Conservation (phyloP, 2,888 invertebrate species). For the Tethea ocularis region DNA sequence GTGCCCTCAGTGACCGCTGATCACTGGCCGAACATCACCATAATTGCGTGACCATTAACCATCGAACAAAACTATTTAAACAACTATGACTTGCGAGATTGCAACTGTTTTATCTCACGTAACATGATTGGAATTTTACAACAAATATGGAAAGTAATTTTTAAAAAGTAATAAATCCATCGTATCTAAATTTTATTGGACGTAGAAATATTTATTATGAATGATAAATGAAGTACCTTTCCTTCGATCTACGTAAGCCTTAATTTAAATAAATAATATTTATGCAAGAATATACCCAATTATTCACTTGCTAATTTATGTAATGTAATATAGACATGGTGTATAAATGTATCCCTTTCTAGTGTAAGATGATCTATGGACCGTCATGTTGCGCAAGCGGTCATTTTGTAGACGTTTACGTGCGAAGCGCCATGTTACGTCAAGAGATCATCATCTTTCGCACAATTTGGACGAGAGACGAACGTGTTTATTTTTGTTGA, state of each 20-base stretch:
- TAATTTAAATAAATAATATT: no score
- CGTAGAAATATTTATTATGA: not conserved
- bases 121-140: not conserved
- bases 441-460: conserved; percentile 6
- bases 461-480: not conserved
- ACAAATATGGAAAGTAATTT: not conserved
- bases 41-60: conserved; percentile 4
- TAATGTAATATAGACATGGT: not conserved
- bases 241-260: no score
- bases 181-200: not conserved
- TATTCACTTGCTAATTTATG: not conserved
- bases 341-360: conserved; percentile 1
- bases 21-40: not conserved
- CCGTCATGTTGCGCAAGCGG: conserved; percentile 25
- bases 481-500: not conserved
- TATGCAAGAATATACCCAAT: no score
- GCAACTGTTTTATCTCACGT: not conserved
- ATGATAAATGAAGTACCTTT: not conserved
- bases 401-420: conserved; percentile 18
- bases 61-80: not conserved
- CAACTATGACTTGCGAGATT: not conserved
- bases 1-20: conserved; percentile 4
- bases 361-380: conserved; percentile 7
- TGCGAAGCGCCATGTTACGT: conserved; percentile 15
- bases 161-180: not conserved